Percentiles rank a stretch among this genome's conserved stretches.
These are phyloP conservation scores for Chaetodon auriga DNA, from an alignment of 2,113 vertebrate species.

Conservation along the genomic window DNA sequence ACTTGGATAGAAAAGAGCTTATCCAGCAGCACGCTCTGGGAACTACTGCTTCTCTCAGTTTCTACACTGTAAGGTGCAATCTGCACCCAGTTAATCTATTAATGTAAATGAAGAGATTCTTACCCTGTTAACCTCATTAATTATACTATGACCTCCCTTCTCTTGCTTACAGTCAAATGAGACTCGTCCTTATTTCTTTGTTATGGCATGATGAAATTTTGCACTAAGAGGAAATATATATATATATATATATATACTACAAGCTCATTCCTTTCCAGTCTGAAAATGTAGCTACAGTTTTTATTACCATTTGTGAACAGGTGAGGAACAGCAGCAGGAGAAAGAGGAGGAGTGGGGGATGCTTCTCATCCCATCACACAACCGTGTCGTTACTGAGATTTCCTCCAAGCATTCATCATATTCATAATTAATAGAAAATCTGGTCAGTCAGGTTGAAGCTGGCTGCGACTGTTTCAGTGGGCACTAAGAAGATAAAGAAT, in stretches of 20 bases:
- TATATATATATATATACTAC: too few species aligned
- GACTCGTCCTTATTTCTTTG: conserved; percentile 13
- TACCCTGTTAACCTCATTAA: conserved; percentile 67
- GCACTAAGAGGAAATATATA: background rate
- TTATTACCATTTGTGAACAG: background rate
- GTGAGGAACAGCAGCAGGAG: conserved; percentile 9
- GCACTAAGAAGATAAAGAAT: conserved; percentile 45
- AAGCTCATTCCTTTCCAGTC: background rate
- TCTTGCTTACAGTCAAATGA: conserved; percentile 13
- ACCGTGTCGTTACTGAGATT: conserved; percentile 35
- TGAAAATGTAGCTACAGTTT: background rate
- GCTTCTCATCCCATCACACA: conserved; percentile 24
- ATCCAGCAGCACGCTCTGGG: conserved; percentile 33
- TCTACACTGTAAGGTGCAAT: conserved; percentile 18
- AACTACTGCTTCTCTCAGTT: conserved; percentile 31
- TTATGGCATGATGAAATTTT: conserved; percentile 13
- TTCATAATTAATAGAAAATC: conserved; percentile 70
- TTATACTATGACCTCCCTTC: conserved; percentile 23
- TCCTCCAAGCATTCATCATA: conserved; percentile 51
- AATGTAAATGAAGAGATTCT: conserved; percentile 29
- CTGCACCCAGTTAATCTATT: conserved; percentile 23
- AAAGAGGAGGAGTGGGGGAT: background rate
- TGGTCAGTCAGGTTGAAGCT: conserved; percentile 44
- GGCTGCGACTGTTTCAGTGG: conserved; percentile 28
- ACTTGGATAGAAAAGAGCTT: conserved; percentile 46